A percentile compares a stretch with the other conserved stretches of the same genome.
These are phyloP conservation scores for Diplazon laetatorius DNA, from an alignment of 2,888 invertebrate genomes.

Conservation along the genomic window DNA sequence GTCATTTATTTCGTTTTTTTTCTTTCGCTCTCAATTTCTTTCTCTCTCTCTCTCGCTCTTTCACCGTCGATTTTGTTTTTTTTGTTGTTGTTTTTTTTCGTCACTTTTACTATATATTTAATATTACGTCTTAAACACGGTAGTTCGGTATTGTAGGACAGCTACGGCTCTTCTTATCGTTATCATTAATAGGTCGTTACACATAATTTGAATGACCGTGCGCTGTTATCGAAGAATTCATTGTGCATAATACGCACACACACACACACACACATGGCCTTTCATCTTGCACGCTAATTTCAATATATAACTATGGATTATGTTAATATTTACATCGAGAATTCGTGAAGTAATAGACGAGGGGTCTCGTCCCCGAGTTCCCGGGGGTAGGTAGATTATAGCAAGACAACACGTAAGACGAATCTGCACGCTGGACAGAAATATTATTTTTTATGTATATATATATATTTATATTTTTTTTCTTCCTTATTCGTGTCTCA, in stretches of 20 bases:
- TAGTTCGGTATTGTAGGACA: conserved; percentile 80
- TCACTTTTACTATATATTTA: conserved; percentile 57
- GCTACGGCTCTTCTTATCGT: conserved; percentile 78
- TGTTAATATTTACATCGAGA: conserved; percentile 82
- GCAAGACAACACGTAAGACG: conserved; percentile 75
- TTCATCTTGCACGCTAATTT: conserved; percentile 61
- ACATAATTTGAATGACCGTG: conserved; percentile 77
- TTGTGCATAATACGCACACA: conserved; percentile 52
- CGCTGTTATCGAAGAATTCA: conserved; percentile 49
- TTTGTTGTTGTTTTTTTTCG: conserved; percentile 48
- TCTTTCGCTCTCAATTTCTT: conserved; percentile 51
- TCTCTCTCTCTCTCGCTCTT: conserved; percentile 46
- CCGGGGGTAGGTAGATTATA: conserved; percentile 68
- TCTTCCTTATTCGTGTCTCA: conserved; percentile 41
- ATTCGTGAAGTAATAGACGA: conserved; percentile 77
- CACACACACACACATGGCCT: no score
- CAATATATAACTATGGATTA: conserved; percentile 74
- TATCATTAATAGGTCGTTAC: conserved; percentile 79
- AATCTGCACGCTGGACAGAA: conserved; percentile 67
- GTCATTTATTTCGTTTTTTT: conserved; percentile 36
- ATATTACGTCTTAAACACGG: conserved; percentile 78
- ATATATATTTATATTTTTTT: conserved; percentile 36
- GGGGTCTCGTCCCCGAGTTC: conserved; percentile 70
- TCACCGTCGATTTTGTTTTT: conserved; percentile 35
- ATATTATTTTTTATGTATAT: conserved; percentile 39